Percentiles rank a stretch among this genome's conserved stretches.
Evolutionary conservation across 1,140 invertebrate genomes (phyloP).

Genomic region (Drosophila repleta): DNA sequence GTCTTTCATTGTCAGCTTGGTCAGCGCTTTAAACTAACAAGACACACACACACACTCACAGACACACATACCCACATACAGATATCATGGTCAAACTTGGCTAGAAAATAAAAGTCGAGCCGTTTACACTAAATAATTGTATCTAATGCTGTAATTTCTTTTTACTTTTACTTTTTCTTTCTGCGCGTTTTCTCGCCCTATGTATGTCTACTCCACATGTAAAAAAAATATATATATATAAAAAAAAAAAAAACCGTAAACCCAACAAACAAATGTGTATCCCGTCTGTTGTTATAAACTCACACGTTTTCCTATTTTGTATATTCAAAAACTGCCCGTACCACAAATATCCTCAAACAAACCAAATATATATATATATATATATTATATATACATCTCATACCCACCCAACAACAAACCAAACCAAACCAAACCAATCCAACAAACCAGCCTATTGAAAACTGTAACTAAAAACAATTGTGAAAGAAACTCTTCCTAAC

Average conservation of each 20-base stretch:
- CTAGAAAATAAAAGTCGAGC: conserved; percentile 16
- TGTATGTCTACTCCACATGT: conserved; percentile 69
- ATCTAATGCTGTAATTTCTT: conserved; percentile 82
- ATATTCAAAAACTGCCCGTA: conserved; percentile 68
- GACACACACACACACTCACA: conserved; percentile 1
- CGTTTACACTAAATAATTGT: conserved; percentile 66
- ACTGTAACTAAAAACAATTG: conserved; percentile 70
- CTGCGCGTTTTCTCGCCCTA: conserved; percentile 60
- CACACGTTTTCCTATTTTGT: conserved; percentile 66
- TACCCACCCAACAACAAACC: conserved; percentile 45
- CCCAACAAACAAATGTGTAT: conserved; percentile 40
- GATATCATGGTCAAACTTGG: conserved; percentile 22
- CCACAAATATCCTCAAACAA: conserved; percentile 64
- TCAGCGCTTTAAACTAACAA: conserved; percentile 34
- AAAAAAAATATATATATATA: conserved; percentile 22
- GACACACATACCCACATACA: conserved; percentile 11
- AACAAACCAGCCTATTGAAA: conserved; percentile 63
- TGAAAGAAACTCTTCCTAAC: conserved; percentile 62
- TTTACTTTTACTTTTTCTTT: conserved; percentile 78
- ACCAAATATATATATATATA: conserved; percentile 44
- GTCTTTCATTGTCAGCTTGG: conserved; percentile 30
- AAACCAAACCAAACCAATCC: conserved; percentile 49
- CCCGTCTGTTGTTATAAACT: conserved; percentile 66
- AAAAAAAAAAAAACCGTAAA: conserved; percentile 11
- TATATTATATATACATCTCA: conserved; percentile 24